Evolutionary conservation across 92 coral and sea anemone species (phyloP).

Genomic region (Nematostella vectensis): DNA sequence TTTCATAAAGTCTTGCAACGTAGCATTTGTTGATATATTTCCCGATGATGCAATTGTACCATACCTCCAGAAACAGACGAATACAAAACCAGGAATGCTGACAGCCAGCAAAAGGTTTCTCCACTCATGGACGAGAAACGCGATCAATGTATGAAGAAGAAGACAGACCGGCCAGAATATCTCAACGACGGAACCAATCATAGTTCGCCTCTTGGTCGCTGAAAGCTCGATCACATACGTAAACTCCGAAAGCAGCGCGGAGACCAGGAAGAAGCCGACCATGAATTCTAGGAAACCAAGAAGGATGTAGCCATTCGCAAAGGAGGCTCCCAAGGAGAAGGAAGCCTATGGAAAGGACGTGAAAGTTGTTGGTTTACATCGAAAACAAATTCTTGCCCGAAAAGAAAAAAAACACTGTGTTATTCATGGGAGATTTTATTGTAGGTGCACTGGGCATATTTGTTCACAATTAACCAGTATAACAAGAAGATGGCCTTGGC

Average conservation of each 20-base stretch:
- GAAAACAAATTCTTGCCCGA: no score
- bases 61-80: constrained; percentile 34
- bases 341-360: constrained; percentile 10
- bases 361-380: neutral
- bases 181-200: constrained; percentile 7
- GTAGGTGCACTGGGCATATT: no score
- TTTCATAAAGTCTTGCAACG: no score
- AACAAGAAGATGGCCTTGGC: no score
- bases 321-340: constrained; percentile 15
- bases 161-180: constrained; percentile 12
- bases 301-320: constrained; percentile 14
- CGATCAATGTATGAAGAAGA: constrained; percentile 13
- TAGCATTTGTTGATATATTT: no score
- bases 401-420: no score
- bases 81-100: constrained; percentile 19
- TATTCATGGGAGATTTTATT: no score
- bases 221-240: constrained; percentile 30
- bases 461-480: no score
- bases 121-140: constrained; percentile 32
- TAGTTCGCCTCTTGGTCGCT: constrained; percentile 22
- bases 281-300: constrained; percentile 12
- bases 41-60: no score
- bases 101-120: constrained; percentile 12
- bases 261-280: constrained; percentile 24
- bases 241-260: constrained; percentile 14